A percentile compares a stretch with the other conserved stretches of the same genome.
Conservation (phyloP, 2,113 vertebrate genomes). For the Pan troglodytes region NHGRI_mPanTro3-v2.1_pri NC_072398.2:35162001-35162500, state of each 20-base stretch:
- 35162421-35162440: background rate
- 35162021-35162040: background rate
- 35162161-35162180: background rate
- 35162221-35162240: background rate
- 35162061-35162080: background rate
- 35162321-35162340: background rate
- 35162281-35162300: background rate
- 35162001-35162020: background rate
- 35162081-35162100: background rate
- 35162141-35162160: background rate
- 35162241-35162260: background rate
- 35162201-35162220: background rate
- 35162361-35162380: background rate
- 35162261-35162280: background rate
- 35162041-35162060: background rate
- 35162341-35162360: background rate
- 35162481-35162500: background rate
- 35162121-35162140: background rate
- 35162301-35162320: background rate
- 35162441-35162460: background rate
- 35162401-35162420: background rate
- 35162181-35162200: background rate
- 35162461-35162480: background rate
- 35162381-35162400: background rate
- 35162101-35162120: background rate